phyloP scores from a whole-genome alignment of 2,797 vertebrate species.

The Sibirionetta formosa region DNA sequence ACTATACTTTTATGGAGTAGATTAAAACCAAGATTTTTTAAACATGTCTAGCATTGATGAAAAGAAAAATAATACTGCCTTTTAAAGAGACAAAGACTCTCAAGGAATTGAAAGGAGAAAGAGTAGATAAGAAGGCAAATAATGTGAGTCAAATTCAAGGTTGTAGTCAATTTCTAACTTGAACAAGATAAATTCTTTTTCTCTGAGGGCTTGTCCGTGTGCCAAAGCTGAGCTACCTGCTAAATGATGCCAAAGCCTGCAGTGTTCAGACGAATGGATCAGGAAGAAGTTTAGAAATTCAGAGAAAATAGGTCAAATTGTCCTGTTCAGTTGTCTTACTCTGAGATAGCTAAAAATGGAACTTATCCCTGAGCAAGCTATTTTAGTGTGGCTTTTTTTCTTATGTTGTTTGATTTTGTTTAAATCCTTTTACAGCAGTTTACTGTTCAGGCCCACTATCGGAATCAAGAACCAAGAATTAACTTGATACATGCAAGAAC shows the following conservation, averaged over 20 bases:
- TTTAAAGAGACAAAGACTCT: background rate
- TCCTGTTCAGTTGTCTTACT: background rate
- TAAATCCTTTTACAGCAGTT: background rate
- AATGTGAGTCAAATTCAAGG: constrained; percentile 11
- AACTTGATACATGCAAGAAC: background rate
- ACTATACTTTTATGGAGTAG: background rate
- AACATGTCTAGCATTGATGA: background rate
- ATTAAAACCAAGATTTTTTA: background rate
- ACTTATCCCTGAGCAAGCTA: background rate
- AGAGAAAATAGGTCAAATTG: background rate
- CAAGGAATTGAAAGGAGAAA: background rate
- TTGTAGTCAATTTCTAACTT: background rate
- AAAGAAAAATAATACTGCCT: constrained; percentile 7
- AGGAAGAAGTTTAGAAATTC: background rate
- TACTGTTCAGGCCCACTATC: background rate
- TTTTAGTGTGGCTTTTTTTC: background rate
- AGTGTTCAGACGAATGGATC: background rate
- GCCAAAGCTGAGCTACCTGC: background rate
- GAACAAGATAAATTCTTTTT: constrained; percentile 21
- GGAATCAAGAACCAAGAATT: background rate
- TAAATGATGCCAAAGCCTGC: background rate
- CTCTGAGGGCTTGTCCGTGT: background rate
- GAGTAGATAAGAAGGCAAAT: background rate
- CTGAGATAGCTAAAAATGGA: background rate
- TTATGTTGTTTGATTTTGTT: background rate